phyloP scores from a whole-genome alignment of 2,797 vertebrate species.

The Staurois parvus region DNA sequence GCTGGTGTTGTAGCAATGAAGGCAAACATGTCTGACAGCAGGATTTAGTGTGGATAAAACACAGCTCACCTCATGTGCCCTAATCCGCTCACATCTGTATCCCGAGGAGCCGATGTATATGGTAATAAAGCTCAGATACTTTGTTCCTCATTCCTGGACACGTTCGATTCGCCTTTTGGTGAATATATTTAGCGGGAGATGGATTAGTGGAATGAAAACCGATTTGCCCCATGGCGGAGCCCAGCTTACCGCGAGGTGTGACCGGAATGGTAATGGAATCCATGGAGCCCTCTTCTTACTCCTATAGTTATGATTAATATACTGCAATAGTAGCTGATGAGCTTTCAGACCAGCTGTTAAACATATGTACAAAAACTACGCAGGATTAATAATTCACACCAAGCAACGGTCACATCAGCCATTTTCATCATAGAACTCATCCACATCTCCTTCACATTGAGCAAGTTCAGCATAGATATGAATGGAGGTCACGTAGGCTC shows the following conservation, averaged over 20 bases:
- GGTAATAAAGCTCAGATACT: background rate
- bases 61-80: background rate
- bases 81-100: background rate
- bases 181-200: background rate
- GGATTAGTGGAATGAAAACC: background rate
- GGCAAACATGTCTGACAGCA: too few species aligned
- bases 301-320: background rate
- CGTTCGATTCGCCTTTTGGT: background rate
- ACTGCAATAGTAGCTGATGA: too few species aligned
- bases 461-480: too few species aligned
- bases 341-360: too few species aligned
- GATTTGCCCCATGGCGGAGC: background rate
- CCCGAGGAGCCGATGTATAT: background rate
- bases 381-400: too few species aligned
- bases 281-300: background rate
- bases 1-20: too few species aligned
- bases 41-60: slow-evolving; percentile 5
- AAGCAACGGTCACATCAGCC: too few species aligned
- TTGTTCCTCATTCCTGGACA: background rate
- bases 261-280: background rate
- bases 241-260: background rate
- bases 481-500: too few species aligned
- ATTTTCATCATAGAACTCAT: too few species aligned
- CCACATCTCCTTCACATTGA: too few species aligned
- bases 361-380: too few species aligned